A percentile compares a stretch with the other conserved stretches of the same genome.
Evolutionary conservation across 2,113 vertebrate genomes (phyloP).

Genomic region (Eulacestoma nigropectus): DNA sequence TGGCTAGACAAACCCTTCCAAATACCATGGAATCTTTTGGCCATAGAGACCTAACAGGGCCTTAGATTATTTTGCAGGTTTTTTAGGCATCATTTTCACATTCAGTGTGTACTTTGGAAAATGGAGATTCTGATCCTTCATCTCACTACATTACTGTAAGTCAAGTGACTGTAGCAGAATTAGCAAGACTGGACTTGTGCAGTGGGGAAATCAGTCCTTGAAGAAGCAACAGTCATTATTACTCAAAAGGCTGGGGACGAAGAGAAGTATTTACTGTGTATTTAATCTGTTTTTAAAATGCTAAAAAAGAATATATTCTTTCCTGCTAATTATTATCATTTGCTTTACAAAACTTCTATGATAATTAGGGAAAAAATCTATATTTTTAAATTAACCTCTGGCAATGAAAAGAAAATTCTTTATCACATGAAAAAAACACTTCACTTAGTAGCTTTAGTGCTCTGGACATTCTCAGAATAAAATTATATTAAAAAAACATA

Average conservation of each 20-base stretch:
- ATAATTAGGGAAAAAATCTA: not conserved
- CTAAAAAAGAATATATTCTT: not conserved
- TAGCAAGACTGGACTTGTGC: not conserved
- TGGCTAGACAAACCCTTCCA: not conserved
- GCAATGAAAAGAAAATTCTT: not conserved
- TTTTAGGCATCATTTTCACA: not conserved
- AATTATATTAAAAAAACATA: not conserved
- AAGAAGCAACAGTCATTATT: not conserved
- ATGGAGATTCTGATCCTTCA: not conserved
- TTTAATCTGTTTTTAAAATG: not conserved
- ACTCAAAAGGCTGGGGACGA: not conserved
- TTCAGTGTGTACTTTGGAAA: not conserved
- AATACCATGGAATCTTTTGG: not conserved
- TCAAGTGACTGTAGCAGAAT: not conserved
- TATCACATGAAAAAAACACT: not conserved
- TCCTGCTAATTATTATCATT: not conserved
- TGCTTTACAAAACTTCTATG: not conserved
- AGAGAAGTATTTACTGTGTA: not conserved
- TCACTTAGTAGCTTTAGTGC: not conserved
- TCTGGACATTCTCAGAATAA: not conserved
- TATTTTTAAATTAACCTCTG: not conserved
- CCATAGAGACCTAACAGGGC: not conserved
- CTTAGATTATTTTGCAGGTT: not conserved
- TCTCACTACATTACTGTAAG: not conserved
- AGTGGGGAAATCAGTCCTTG: not conserved